Evolutionary conservation across 2,888 invertebrate species (phyloP).

Genomic region (Melangyna quadrimaculata): DNA sequence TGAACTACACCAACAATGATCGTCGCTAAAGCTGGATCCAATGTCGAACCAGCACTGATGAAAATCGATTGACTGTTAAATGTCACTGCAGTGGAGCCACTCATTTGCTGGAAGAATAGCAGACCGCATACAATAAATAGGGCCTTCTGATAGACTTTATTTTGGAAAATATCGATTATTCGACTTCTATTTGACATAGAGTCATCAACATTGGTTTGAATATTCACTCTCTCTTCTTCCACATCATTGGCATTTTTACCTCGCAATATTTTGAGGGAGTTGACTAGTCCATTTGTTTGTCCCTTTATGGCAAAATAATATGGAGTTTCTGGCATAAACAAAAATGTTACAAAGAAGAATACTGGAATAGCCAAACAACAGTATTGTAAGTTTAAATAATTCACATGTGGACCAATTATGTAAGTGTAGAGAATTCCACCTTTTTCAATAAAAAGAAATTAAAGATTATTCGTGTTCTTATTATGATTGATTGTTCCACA

Average conservation of each 20-base stretch:
- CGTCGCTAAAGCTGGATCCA: constrained; percentile 85
- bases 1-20: constrained; percentile 89
- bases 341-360: constrained; percentile 84
- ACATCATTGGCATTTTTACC: constrained; percentile 84
- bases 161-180: constrained; percentile 83
- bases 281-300: constrained; percentile 83
- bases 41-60: constrained; percentile 83
- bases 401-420: constrained; percentile 86
- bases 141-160: constrained; percentile 88
- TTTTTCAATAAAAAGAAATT: constrained; percentile 41
- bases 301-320: constrained; percentile 85
- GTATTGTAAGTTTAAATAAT: constrained; percentile 85
- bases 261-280: constrained; percentile 86
- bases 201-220: constrained; percentile 83
- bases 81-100: constrained; percentile 90
- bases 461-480: neutral
- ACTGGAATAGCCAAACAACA: constrained; percentile 85
- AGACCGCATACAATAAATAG: constrained; percentile 88
- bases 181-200: constrained; percentile 80
- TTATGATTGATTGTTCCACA: neutral
- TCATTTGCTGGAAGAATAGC: constrained; percentile 91
- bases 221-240: constrained; percentile 84
- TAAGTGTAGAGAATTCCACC: constrained; percentile 87
- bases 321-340: constrained; percentile 92
- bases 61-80: constrained; percentile 90